Evolutionary conservation across 2,888 invertebrate species (phyloP).

Genomic region (Drosophila nigricruria): DNA sequence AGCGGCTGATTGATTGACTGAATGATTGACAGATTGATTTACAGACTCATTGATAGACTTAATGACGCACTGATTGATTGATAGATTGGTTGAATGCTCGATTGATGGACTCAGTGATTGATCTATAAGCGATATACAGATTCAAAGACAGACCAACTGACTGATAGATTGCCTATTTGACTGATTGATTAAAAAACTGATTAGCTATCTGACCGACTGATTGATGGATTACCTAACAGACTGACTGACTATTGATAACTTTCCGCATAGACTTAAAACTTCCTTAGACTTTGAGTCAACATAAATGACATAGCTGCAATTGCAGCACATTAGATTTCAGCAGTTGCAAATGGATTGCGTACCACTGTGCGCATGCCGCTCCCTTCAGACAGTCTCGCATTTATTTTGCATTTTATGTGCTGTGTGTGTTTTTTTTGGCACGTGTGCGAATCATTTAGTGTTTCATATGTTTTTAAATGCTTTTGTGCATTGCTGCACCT

Average conservation of each 20-base stretch:
- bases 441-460: slow-evolving; percentile 57
- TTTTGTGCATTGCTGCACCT: slow-evolving; percentile 47
- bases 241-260: too few species aligned
- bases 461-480: slow-evolving; percentile 52
- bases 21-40: neutral
- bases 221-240: neutral
- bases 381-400: neutral
- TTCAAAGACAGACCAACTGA: neutral
- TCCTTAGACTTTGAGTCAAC: neutral
- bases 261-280: neutral
- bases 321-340: too few species aligned
- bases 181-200: neutral
- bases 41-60: too few species aligned
- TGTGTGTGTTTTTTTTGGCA: slow-evolving; percentile 28
- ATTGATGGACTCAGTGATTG: neutral
- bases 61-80: too few species aligned
- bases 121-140: neutral
- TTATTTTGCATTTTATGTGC: slow-evolving; percentile 5
- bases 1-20: neutral
- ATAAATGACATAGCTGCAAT: too few species aligned
- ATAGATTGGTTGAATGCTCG: too few species aligned
- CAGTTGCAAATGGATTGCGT: neutral
- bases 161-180: neutral
- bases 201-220: too few species aligned
- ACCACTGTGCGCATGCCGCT: slow-evolving; percentile 26